Percentiles rank a stretch among this genome's conserved stretches.
These are phyloP conservation scores for Brachycybe producta DNA, from an alignment of 2,888 invertebrate genomes.

Conservation along the genomic window DNA sequence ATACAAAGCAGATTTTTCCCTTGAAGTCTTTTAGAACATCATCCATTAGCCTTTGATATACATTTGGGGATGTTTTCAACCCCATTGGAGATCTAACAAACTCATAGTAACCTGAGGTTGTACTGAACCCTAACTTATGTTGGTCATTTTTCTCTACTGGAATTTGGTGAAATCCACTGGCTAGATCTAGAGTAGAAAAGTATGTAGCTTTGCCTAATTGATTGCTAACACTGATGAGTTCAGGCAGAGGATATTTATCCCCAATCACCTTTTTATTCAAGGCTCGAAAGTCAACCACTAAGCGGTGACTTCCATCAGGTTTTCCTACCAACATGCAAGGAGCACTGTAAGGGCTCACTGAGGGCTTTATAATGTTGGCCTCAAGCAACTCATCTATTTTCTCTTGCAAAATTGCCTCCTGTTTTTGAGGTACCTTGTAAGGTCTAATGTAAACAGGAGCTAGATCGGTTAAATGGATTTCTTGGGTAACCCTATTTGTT, in stretches of 20 bases:
- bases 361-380: slow-evolving; percentile 1
- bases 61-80: slow-evolving; percentile 6
- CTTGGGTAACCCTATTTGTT: too few relatives aligned
- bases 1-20: not conserved
- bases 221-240: not conserved
- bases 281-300: slow-evolving; percentile 1
- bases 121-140: not conserved
- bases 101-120: not conserved
- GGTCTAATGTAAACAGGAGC: not conserved
- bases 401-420: not conserved
- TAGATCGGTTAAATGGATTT: not conserved
- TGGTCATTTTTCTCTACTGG: not conserved
- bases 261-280: not conserved
- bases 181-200: slow-evolving; percentile 1
- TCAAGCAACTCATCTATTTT: not conserved
- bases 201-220: not conserved
- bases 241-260: slow-evolving; percentile 6
- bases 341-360: slow-evolving; percentile 3
- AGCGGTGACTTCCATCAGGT: not conserved
- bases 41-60: slow-evolving; percentile 9
- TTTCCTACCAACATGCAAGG: not conserved
- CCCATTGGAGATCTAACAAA: slow-evolving; percentile 6
- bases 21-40: slow-evolving; percentile 20
- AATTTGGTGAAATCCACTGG: slow-evolving; percentile 1
- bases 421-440: not conserved